Evolutionary conservation across 2,888 invertebrate species (phyloP), one percentile per base, ranked within the genome.

Genomic region (Idaea straminata): DNA sequence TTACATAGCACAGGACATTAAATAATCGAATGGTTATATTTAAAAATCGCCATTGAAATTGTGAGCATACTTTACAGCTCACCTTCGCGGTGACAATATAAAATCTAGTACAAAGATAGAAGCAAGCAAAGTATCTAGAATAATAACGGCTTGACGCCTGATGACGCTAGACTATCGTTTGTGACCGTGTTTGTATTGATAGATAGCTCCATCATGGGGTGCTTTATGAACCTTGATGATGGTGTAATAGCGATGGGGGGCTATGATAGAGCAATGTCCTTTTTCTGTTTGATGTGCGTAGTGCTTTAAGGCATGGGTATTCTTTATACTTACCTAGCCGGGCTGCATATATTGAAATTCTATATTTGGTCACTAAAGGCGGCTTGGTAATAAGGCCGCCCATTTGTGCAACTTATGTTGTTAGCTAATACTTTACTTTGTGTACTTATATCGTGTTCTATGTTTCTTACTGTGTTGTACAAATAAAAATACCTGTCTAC

Each of bases 111-210:
- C 57, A 13, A 57, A 57, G 10, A 57, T 13, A 13, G 15, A 57
- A 57, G 15, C 57, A 7, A 57, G 15, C 57, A 57, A 57, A 57
- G 15, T 57, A 1, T 15, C 10, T 15, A 57, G 15, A 57, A 57
- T 13, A 3, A 57, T 25, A 3, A 25, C 25, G 25, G 25, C 25
- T 25, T 47, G 10, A 4, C 10, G 7, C 7, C 47, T 47, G 16
- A 61, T n/a, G 10, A 16, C 47, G 47, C 47, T 47, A 47, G 0
- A 64, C 5, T 61, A 63, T 25, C 58, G 34, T 62, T 64, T 64
- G 64, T 66, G 63, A 59, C 64, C 66, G 66, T 69, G 69, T 69
- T 65, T 69, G 62, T 62, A 65, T 58, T 62, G 64, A 66, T 61
- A 34, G 61, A 15, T 59, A 25, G 15, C 47, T 47, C 47, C 10